Evolutionary conservation across 2,888 invertebrate genomes (phyloP).

Genomic region (Philereme transversata): DNA sequence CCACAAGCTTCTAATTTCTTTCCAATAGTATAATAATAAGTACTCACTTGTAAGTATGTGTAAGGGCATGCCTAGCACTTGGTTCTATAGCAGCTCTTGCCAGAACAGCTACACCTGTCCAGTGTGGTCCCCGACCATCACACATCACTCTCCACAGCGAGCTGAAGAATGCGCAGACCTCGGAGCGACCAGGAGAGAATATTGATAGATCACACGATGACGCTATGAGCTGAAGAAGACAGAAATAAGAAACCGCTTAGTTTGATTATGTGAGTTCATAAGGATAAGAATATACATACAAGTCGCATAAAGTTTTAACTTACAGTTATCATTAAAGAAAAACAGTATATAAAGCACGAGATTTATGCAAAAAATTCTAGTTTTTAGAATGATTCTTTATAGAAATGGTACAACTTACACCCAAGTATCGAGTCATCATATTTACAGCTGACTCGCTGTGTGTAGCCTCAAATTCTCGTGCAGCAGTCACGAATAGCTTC

Average conservation of each 20-base stretch:
- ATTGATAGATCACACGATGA: conserved; percentile 86
- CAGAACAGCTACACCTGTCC: conserved; percentile 87
- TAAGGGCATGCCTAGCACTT: conserved; percentile 85
- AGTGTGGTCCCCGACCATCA: conserved; percentile 83
- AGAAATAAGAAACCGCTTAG: not conserved
- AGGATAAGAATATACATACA: no score
- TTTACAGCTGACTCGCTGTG: conserved; percentile 79
- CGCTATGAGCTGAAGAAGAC: conserved; percentile 83
- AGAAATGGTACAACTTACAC: conserved; percentile 58
- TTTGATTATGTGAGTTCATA: no score
- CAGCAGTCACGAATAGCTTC: conserved; percentile 81
- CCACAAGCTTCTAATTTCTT: not conserved
- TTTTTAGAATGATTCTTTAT: no score
- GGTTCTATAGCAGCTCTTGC: conserved; percentile 85
- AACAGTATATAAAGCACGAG: no score
- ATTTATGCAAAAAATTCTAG: no score
- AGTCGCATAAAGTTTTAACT: no score
- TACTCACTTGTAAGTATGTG: conserved; percentile 85
- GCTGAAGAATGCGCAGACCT: conserved; percentile 87
- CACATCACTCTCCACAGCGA: conserved; percentile 87
- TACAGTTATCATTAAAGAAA: no score
- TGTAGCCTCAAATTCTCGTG: conserved; percentile 79
- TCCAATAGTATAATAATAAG: not conserved
- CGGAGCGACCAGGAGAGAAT: conserved; percentile 86
- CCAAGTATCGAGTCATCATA: conserved; percentile 80